Percentiles rank a stretch among this genome's conserved stretches.
Evolutionary conservation across 2,888 invertebrate genomes (phyloP).

Genomic region (Palloptera scutellata): DNA sequence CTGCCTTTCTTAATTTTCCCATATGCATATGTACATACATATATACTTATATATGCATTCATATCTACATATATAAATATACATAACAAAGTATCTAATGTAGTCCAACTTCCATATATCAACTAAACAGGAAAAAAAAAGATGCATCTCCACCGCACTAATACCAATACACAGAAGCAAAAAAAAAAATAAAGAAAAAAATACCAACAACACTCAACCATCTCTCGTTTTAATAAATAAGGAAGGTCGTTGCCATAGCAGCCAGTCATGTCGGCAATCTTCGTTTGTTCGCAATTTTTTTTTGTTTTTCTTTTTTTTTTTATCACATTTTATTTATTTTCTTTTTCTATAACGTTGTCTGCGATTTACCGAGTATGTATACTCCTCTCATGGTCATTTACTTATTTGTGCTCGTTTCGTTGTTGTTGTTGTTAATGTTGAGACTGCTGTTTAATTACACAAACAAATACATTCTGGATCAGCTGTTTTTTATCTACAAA

Average conservation of each 20-base stretch:
- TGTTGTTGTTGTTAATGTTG: conserved; percentile 17
- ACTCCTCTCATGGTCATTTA: conserved; percentile 22
- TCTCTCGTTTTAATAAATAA: conserved; percentile 54
- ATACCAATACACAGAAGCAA: conserved; percentile 13
- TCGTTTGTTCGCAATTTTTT: conserved; percentile 14
- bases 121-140: too few relatives aligned
- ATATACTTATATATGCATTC: too few relatives aligned
- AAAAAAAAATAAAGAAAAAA: conserved; percentile 27
- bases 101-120: too few relatives aligned
- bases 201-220: conserved; percentile 29
- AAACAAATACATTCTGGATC: conserved; percentile 22
- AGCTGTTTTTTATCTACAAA: conserved; percentile 24
- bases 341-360: background rate
- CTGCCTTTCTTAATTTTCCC: too few relatives aligned
- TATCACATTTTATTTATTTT: background rate
- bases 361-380: conserved; percentile 5
- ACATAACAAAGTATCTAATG: too few relatives aligned
- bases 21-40: too few relatives aligned
- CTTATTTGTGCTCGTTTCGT: conserved; percentile 3
- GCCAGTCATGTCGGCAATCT: conserved; percentile 38
- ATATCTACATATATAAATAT: too few relatives aligned
- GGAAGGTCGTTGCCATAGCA: conserved; percentile 62
- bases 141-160: conserved; percentile 11
- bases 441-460: conserved; percentile 9
- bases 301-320: conserved; percentile 6